These are phyloP conservation scores for Drosophila heteroneura DNA, from an alignment of 2,888 invertebrate genomes.

Conservation along the genomic window DNA sequence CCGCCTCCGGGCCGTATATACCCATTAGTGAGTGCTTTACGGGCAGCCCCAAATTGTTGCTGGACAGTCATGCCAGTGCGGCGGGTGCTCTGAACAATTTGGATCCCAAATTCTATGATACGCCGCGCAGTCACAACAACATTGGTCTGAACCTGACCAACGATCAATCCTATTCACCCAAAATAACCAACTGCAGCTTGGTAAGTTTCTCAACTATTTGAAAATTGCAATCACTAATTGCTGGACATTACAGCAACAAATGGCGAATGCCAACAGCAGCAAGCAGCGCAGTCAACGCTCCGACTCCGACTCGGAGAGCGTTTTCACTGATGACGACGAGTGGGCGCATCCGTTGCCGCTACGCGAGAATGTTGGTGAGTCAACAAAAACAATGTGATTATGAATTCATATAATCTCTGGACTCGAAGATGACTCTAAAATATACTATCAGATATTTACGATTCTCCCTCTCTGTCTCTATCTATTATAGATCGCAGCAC, in stretches of 20 bases:
- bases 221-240: neutral
- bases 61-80: constrained; percentile 44
- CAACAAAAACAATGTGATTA: neutral
- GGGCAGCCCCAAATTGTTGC: constrained; percentile 87
- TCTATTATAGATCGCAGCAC: constrained; percentile 84
- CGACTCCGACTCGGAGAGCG: constrained; percentile 89
- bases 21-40: constrained; percentile 97
- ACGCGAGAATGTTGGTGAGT: constrained; percentile 84
- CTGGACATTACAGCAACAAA: constrained; percentile 51
- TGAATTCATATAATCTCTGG: neutral
- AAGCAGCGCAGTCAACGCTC: constrained; percentile 82
- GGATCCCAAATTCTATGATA: constrained; percentile 87
- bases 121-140: constrained; percentile 84
- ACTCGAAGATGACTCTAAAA: no score
- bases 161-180: constrained; percentile 85
- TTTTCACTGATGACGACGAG: constrained; percentile 90
- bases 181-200: constrained; percentile 84
- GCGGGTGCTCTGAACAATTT: constrained; percentile 84
- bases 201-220: constrained; percentile 50
- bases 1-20: constrained; percentile 93
- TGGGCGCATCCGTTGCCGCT: constrained; percentile 87
- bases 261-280: constrained; percentile 55
- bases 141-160: constrained; percentile 85
- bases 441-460: neutral
- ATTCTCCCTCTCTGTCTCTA: neutral